phyloP scores from a whole-genome alignment of 2,888 invertebrate species.

The Erannis defoliaria region DNA sequence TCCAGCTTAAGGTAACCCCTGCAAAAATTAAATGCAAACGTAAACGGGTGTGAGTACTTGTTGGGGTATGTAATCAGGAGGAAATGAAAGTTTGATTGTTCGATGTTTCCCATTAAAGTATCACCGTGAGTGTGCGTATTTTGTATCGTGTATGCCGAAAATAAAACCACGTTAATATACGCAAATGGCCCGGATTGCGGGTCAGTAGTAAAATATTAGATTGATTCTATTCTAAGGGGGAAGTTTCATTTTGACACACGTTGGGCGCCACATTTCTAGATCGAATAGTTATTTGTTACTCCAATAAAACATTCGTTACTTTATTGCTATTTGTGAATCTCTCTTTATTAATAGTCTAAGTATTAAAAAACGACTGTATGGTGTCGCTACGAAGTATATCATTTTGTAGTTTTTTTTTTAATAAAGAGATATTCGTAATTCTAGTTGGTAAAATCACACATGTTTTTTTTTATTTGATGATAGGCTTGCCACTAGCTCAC shows the following conservation, averaged over 20 bases:
- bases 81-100: slow-evolving; percentile 50
- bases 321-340: not conserved
- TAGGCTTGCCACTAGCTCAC: too few relatives aligned
- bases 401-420: too few relatives aligned
- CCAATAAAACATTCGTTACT: not conserved
- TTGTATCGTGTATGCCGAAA: slow-evolving; percentile 50
- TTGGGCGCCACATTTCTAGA: slow-evolving; percentile 4
- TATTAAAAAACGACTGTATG: not conserved
- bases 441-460: too few relatives aligned
- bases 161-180: slow-evolving; percentile 56
- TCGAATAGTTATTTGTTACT: not conserved
- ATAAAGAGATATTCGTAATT: too few relatives aligned
- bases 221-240: slow-evolving; percentile 3
- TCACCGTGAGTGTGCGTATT: slow-evolving; percentile 55
- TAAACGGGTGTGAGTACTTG: slow-evolving; percentile 30
- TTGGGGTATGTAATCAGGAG: slow-evolving; percentile 40
- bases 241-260: not conserved
- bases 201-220: slow-evolving; percentile 37
- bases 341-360: too few relatives aligned
- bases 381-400: too few relatives aligned
- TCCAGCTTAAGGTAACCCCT: slow-evolving; percentile 4
- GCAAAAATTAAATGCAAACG: slow-evolving; percentile 14
- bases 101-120: slow-evolving; percentile 46
- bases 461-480: too few relatives aligned
- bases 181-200: slow-evolving; percentile 47